Evolutionary conservation across 2,113 vertebrate species (phyloP).

Genomic region (Proterorhinus semilunaris): DNA sequence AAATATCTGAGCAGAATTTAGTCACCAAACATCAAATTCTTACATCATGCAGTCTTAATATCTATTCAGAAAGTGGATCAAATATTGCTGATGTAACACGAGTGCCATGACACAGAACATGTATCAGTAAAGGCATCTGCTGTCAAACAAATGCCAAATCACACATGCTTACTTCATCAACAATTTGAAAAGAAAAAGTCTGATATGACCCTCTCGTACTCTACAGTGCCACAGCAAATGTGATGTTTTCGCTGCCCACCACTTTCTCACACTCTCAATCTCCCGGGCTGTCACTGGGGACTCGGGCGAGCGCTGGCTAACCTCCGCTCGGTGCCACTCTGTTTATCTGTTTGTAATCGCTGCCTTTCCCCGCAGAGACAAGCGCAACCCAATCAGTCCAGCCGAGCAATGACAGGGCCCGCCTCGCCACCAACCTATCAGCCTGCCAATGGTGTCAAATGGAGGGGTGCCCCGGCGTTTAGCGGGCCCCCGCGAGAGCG

Average conservation of each 20-base stretch:
- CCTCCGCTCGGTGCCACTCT: slow-evolving; percentile 58
- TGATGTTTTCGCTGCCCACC: slow-evolving; percentile 44
- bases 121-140: neutral
- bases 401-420: slow-evolving; percentile 63
- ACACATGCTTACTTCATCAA: neutral
- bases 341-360: slow-evolving; percentile 71
- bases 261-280: slow-evolving; percentile 65
- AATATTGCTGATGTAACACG: too few species aligned
- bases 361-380: slow-evolving; percentile 63
- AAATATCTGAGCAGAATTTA: neutral
- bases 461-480: slow-evolving; percentile 47
- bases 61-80: neutral
- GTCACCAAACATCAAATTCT: neutral
- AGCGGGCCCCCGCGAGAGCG: slow-evolving; percentile 46
- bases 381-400: slow-evolving; percentile 67
- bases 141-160: neutral
- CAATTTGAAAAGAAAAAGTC: neutral
- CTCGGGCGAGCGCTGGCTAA: slow-evolving; percentile 47
- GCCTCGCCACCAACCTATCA: slow-evolving; percentile 52
- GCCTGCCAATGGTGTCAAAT: slow-evolving; percentile 67
- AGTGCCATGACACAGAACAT: neutral
- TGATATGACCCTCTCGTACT: neutral
- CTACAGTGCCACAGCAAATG: slow-evolving; percentile 19
- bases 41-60: neutral
- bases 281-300: slow-evolving; percentile 56